Percentiles rank a stretch among this genome's conserved stretches.
Conservation (phyloP, 2,888 invertebrate species). For the Ormyrus nitidulus region DNA sequence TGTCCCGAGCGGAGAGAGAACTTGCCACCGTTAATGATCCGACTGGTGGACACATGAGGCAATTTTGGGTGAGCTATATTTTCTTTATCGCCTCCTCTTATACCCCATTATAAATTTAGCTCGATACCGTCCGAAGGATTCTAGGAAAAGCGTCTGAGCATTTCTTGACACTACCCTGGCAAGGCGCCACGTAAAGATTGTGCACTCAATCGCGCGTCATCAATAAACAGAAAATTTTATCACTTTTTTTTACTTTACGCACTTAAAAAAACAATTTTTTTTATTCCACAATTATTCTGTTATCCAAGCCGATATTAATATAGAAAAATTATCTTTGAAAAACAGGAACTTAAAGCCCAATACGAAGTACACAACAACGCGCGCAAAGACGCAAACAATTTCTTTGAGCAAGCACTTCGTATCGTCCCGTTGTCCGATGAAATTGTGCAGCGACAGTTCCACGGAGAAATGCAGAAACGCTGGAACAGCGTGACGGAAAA, state of each 20-base stretch:
- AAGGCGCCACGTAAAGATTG: neutral
- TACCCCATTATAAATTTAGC: constrained; percentile 56
- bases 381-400: constrained; percentile 83
- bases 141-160: constrained; percentile 19
- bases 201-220: neutral
- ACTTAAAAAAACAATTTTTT: too few species aligned
- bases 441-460: constrained; percentile 87
- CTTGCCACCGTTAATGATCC: constrained; percentile 81
- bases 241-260: neutral
- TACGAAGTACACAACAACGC: constrained; percentile 89
- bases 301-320: neutral
- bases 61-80: constrained; percentile 83
- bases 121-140: constrained; percentile 26
- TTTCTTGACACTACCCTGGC: constrained; percentile 15
- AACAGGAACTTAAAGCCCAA: constrained; percentile 88
- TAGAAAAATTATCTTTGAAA: constrained; percentile 29
- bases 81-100: constrained; percentile 19
- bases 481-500: constrained; percentile 83
- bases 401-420: constrained; percentile 86
- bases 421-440: constrained; percentile 90
- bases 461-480: constrained; percentile 85
- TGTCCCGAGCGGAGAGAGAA: constrained; percentile 85
- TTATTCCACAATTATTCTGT: too few species aligned
- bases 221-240: neutral
- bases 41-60: constrained; percentile 84